Evolutionary conservation across 2,113 vertebrate species (phyloP).

Genomic region (Polyodon spathula): DNA sequence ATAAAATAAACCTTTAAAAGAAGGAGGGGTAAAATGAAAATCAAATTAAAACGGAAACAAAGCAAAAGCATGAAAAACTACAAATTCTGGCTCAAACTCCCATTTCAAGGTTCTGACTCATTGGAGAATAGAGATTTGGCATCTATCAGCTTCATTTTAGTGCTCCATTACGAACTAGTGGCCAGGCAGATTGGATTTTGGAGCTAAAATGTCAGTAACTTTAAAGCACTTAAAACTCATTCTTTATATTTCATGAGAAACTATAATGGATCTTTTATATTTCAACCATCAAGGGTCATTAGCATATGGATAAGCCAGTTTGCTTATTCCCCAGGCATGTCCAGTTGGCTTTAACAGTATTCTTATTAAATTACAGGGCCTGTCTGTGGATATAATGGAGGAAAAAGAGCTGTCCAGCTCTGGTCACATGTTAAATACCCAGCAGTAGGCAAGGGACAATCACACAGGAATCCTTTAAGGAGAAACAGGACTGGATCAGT

Average conservation of each 20-base stretch:
- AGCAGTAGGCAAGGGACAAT: not conserved
- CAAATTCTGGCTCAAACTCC: too few species aligned
- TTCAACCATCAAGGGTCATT: constrained; percentile 65
- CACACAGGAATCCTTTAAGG: too few species aligned
- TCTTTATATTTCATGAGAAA: constrained; percentile 72
- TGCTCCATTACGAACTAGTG: constrained; percentile 70
- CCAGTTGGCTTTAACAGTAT: constrained; percentile 45
- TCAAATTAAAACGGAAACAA: constrained; percentile 64
- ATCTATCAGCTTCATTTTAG: constrained; percentile 65
- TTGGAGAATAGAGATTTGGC: constrained; percentile 44
- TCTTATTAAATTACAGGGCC: constrained; percentile 59
- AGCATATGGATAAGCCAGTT: constrained; percentile 65
- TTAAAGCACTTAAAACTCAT: constrained; percentile 73
- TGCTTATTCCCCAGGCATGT: constrained; percentile 55
- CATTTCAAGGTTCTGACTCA: too few species aligned
- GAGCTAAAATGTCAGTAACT: constrained; percentile 72
- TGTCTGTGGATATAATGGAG: constrained; percentile 48
- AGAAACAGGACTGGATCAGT: too few species aligned
- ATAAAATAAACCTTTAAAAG: constrained; percentile 97
- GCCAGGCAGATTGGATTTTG: constrained; percentile 65
- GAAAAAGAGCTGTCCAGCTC: constrained; percentile 36
- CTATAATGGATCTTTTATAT: constrained; percentile 72
- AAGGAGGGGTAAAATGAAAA: too few species aligned
- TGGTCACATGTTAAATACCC: not conserved
- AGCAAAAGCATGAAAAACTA: constrained; percentile 66